Percentiles rank a stretch among this genome's conserved stretches.
phyloP scores from a whole-genome alignment of 1,140 invertebrate species.

The Diprion similis region DNA sequence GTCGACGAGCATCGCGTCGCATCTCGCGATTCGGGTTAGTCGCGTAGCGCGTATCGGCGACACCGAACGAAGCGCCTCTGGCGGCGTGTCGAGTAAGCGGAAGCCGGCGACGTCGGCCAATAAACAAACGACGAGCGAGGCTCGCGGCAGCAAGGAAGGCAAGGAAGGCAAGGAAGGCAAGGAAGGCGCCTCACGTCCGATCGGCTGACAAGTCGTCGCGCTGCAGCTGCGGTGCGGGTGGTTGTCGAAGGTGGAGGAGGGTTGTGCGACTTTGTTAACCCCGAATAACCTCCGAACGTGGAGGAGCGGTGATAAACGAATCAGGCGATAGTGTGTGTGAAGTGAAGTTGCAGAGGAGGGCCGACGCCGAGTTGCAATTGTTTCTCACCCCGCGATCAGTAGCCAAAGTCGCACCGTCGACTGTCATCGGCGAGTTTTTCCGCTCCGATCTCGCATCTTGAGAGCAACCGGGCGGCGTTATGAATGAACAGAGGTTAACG shows the following conservation, averaged over 20 bases:
- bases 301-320: no score
- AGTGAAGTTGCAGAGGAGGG: no score
- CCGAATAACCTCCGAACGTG: no score
- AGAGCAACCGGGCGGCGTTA: not conserved
- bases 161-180: not conserved
- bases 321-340: no score
- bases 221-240: not conserved
- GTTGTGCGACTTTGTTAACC: no score
- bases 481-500: constrained; percentile 1
- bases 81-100: not conserved
- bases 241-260: not conserved
- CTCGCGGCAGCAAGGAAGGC: not conserved
- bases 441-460: no score
- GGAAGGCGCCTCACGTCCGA: not conserved
- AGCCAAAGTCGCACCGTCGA: no score
- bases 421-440: no score
- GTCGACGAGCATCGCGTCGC: no score
- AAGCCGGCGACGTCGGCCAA: constrained; percentile 26
- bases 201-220: not conserved
- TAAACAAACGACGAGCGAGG: constrained; percentile 33
- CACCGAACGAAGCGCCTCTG: not conserved
- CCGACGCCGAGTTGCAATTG: no score
- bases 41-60: not conserved
- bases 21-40: no score
- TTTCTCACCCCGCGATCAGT: no score